Percentiles rank a stretch among this genome's conserved stretches.
Conservation (phyloP, 2,113 vertebrate genomes). For the Ondatra zibethicus region DNA sequence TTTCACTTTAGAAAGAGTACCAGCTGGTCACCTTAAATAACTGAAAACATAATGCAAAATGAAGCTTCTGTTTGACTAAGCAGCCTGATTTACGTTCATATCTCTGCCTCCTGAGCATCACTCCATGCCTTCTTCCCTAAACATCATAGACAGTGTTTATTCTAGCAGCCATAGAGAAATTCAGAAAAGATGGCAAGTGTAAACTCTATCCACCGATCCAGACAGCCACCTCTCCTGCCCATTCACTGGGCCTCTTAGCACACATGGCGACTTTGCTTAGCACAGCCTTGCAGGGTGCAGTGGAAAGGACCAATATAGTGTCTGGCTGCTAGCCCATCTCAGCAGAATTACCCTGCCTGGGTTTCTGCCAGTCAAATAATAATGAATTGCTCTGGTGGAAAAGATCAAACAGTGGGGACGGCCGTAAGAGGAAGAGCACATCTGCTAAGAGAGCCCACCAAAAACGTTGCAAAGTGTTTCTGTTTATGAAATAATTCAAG, state of each 20-base stretch:
- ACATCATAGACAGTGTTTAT: not conserved
- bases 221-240: not conserved
- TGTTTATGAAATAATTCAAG: constrained; percentile 82
- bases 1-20: not conserved
- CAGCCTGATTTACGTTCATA: not conserved
- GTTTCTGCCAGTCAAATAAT: constrained; percentile 69
- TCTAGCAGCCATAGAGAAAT: constrained; percentile 39
- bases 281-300: not conserved
- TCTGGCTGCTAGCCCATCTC: constrained; percentile 30
- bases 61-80: constrained; percentile 18
- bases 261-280: not conserved
- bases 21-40: not conserved
- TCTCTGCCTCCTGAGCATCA: not conserved
- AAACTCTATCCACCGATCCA: not conserved
- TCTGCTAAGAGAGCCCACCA: constrained; percentile 80
- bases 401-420: constrained; percentile 75
- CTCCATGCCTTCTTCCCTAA: not conserved
- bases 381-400: constrained; percentile 73
- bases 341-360: constrained; percentile 66
- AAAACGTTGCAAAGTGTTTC: constrained; percentile 74
- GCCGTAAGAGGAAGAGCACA: constrained; percentile 75
- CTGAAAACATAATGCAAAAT: constrained; percentile 8
- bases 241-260: not conserved
- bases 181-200: not conserved
- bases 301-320: not conserved